Percentiles rank a stretch among this genome's conserved stretches.
Conservation (phyloP, 2,888 invertebrate species). For the Epinotia brunnichana region DNA sequence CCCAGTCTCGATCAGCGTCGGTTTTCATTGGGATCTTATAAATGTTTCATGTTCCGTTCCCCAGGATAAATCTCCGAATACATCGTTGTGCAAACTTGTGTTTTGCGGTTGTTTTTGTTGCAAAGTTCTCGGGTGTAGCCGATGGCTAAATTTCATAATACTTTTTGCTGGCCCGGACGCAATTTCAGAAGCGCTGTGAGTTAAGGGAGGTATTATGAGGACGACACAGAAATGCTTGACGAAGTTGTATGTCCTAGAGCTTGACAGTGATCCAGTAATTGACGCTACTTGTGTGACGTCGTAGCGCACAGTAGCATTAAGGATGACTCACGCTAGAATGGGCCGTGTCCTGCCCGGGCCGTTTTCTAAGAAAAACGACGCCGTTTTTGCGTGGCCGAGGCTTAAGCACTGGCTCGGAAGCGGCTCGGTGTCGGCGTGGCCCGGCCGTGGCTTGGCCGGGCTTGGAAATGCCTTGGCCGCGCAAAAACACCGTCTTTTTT, state of each 20-base stretch:
- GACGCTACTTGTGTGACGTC: too few species aligned
- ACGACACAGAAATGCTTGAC: background rate
- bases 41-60: conserved; percentile 39
- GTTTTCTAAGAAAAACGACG: too few species aligned
- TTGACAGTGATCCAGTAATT: background rate
- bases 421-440: too few species aligned
- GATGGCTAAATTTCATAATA: conserved; percentile 59
- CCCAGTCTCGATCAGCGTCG: conserved; percentile 31
- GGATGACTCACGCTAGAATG: too few species aligned
- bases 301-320: too few species aligned
- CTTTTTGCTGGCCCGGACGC: conserved; percentile 60
- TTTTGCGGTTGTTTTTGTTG: conserved; percentile 46
- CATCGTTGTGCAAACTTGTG: conserved; percentile 32
- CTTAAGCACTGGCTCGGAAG: too few species aligned
- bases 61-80: conserved; percentile 26
- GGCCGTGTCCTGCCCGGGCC: too few species aligned
- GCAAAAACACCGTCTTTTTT: too few species aligned
- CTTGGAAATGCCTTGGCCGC: too few species aligned
- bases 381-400: too few species aligned
- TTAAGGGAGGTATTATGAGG: conserved; percentile 28
- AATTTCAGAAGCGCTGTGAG: conserved; percentile 51
- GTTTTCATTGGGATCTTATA: conserved; percentile 34
- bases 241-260: background rate
- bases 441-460: too few species aligned
- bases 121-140: conserved; percentile 48